Evolutionary conservation across 2,888 invertebrate species (phyloP), one percentile per base, ranked within the genome.

Genomic region (Ptychoptera contaminata): DNA sequence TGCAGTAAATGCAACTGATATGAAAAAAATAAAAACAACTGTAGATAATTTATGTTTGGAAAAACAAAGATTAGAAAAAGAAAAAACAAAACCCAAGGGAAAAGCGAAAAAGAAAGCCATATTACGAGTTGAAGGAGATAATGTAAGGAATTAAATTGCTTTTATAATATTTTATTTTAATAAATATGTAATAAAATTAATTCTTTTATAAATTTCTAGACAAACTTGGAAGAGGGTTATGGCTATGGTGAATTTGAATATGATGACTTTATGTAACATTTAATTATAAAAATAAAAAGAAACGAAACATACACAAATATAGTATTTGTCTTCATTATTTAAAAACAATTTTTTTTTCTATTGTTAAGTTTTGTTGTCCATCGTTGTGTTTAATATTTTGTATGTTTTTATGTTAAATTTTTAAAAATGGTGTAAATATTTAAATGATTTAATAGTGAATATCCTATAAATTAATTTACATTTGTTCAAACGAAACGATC

Each of bases 61-160:
- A 65, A 92, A 92, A 62, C 74, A 80, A 53, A 91, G 90, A 69
- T 69, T 82, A 48, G 90, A 88, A 61, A 91, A 88, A 60, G 82
- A 84, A 46, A 84, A 79, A 58, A 59, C 72, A 44, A 87, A 85
- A 69, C 73, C 72, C 32, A 74, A 74, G 58, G 74, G 74, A 44
- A 87, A 86, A 62, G 80, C 79, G 51, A 87, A 87, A 60, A 82
- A 80, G 42, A 85, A 83, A 67, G 74, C 82, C 39, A 82, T 80
- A 61, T 65, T 76, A 63, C 73, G 73, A 64, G 67, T 82, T 44
- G 81, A 83, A 62, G 79, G 78, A 44, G 82, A 84, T 53, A 79
- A 75, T 67, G 77, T 81, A 61, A 78, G 79, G n/a, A n/a, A n/a
- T n/a, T n/a, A n/a, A 16, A 5, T 41, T 32, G 3, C 30, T 8